Percentiles rank a stretch among this genome's conserved stretches.
Conservation (phyloP, 2,888 invertebrate species). For the Podabrus alpinus region DNA sequence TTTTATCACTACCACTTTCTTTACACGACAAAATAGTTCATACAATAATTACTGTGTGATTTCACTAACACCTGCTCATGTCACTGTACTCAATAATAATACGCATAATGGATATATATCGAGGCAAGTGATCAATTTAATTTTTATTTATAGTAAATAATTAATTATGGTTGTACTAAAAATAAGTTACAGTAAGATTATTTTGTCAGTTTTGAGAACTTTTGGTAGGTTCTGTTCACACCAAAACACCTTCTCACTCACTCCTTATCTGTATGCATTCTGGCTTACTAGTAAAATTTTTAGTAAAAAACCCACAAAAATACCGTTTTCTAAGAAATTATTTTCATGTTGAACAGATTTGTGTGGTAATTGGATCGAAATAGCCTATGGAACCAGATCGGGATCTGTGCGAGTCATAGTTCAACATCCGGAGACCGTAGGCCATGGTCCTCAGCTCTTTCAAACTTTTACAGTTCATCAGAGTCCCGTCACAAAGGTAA, state of each 20-base stretch:
- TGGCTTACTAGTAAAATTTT: not conserved
- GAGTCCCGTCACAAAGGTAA: slow-evolving; percentile 90
- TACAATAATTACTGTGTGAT: not conserved
- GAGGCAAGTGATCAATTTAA: not conserved
- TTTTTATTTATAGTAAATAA: not conserved
- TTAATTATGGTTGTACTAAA: not conserved
- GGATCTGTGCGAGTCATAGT: slow-evolving; percentile 97
- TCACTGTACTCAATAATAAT: not conserved
- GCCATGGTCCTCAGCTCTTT: slow-evolving; percentile 96
- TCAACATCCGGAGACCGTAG: slow-evolving; percentile 98
- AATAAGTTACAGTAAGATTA: not conserved
- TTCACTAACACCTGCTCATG: not conserved
- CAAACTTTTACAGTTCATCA: slow-evolving; percentile 98
- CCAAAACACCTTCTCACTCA: not conserved
- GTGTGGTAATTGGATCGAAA: slow-evolving; percentile 99
- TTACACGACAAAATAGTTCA: not conserved
- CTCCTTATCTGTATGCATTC: not conserved
- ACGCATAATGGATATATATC: not conserved
- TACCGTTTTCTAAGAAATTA: slow-evolving; percentile 6
- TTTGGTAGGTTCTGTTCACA: not conserved
- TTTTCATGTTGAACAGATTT: slow-evolving; percentile 65
- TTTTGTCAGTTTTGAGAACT: not conserved
- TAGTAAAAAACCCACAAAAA: not conserved
- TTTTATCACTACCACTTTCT: not conserved
- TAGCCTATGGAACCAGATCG: slow-evolving; percentile 96